Evolutionary conservation across 2,113 vertebrate species (phyloP).

Genomic region (Bufo gargarizans): DNA sequence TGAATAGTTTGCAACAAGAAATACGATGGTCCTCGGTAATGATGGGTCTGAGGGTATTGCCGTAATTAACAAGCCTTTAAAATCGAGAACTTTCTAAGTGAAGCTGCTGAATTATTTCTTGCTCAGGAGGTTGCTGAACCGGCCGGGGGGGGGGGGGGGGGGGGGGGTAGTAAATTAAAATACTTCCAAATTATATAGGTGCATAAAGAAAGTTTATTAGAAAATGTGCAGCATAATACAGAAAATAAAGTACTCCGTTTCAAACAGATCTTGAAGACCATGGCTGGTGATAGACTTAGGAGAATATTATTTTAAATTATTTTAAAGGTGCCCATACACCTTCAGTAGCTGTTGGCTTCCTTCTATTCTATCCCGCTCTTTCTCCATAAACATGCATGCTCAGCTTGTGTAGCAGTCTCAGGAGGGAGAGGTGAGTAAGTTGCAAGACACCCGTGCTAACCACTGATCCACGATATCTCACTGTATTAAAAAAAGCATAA

Average conservation of each 20-base stretch:
- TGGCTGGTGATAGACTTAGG: background rate
- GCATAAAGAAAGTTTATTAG: background rate
- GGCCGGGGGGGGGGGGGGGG: too few species aligned
- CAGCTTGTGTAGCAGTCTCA: too few species aligned
- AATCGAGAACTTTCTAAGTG: background rate
- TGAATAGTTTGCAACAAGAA: slow-evolving; percentile 25
- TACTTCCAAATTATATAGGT: background rate
- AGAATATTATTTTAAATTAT: too few species aligned
- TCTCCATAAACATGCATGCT: too few species aligned
- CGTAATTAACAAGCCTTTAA: slow-evolving; percentile 14
- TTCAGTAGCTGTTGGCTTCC: too few species aligned
- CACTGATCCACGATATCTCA: too few species aligned
- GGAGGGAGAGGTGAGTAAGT: too few species aligned
- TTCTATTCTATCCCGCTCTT: too few species aligned
- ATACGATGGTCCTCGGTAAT: background rate
- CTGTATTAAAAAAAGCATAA: too few species aligned
- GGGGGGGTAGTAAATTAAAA: background rate
- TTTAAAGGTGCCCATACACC: too few species aligned
- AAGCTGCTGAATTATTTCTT: background rate
- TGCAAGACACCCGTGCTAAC: too few species aligned
- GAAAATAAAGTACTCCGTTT: background rate
- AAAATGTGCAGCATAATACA: background rate
- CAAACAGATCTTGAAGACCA: background rate
- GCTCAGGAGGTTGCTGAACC: background rate
- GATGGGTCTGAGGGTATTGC: slow-evolving; percentile 23